Evolutionary conservation across 2,113 vertebrate species (phyloP).

Genomic region (Macrotus californicus): DNA sequence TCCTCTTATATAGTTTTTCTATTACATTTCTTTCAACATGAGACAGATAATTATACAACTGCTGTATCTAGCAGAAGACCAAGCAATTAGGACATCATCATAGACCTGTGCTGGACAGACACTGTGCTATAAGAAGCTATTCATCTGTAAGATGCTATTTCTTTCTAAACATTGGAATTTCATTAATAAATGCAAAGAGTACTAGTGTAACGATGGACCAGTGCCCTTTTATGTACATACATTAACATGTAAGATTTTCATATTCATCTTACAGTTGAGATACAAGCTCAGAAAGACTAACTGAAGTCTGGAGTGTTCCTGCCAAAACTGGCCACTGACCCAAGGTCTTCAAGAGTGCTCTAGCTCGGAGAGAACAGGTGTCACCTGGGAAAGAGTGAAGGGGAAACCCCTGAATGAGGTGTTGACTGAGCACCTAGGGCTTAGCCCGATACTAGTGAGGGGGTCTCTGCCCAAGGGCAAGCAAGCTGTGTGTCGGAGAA

Average conservation of each 20-base stretch:
- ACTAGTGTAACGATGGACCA: not conserved
- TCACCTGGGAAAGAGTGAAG: fast-evolving
- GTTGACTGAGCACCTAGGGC: not conserved
- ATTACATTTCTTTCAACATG: constrained; percentile 38
- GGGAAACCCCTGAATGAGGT: not conserved
- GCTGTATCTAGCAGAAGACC: constrained; percentile 11
- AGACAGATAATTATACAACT: constrained; percentile 37
- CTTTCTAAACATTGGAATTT: not conserved
- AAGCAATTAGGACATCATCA: not conserved
- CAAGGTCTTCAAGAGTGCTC: too few relatives aligned
- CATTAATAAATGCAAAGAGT: not conserved
- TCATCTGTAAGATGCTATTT: not conserved
- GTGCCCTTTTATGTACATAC: not conserved
- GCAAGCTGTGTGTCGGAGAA: not conserved
- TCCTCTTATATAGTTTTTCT: constrained; percentile 52
- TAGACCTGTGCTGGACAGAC: not conserved
- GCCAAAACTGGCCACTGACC: not conserved
- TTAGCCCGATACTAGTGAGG: not conserved
- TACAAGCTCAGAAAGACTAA: not conserved
- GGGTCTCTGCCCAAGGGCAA: not conserved
- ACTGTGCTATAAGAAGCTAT: not conserved
- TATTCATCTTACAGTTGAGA: not conserved
- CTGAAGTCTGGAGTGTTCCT: not conserved
- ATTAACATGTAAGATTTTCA: not conserved
- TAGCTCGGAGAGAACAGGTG: not conserved